A percentile compares a stretch with the other conserved stretches of the same genome.
phyloP scores from a whole-genome alignment of 2,797 vertebrate genomes.

The Champsocephalus gunnari region DNA sequence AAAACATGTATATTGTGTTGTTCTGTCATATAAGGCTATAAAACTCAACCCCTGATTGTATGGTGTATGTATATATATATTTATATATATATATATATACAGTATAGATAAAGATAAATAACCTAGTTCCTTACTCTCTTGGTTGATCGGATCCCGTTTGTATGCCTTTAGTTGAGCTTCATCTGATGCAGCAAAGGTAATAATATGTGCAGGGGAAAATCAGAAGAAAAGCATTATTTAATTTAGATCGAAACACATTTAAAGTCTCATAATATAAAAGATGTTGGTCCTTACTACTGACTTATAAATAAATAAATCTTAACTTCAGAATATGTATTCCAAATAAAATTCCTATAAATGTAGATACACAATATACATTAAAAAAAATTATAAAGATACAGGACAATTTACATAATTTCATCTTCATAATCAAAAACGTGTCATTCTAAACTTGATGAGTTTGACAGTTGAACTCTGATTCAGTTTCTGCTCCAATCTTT shows the following conservation, averaged over 20 bases:
- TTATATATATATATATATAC: no score
- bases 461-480: not conserved
- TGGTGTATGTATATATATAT: no score
- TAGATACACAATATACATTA: not conserved
- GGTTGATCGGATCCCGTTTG: no score
- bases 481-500: constrained; percentile 13
- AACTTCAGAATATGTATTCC: not conserved
- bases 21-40: no score
- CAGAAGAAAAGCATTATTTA: not conserved
- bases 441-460: not conserved
- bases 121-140: no score
- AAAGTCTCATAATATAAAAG: no score
- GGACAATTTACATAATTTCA: no score
- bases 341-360: not conserved
- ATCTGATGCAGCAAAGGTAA: not conserved
- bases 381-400: no score
- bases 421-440: not conserved
- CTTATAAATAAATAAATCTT: not conserved
- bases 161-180: not conserved
- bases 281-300: no score
- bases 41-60: no score
- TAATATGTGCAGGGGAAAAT: not conserved
- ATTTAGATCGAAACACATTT: not conserved
- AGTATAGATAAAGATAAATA: no score
- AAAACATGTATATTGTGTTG: no score